Conservation (phyloP, 2,888 invertebrate species). For the Leptura quadrifasciata region DNA sequence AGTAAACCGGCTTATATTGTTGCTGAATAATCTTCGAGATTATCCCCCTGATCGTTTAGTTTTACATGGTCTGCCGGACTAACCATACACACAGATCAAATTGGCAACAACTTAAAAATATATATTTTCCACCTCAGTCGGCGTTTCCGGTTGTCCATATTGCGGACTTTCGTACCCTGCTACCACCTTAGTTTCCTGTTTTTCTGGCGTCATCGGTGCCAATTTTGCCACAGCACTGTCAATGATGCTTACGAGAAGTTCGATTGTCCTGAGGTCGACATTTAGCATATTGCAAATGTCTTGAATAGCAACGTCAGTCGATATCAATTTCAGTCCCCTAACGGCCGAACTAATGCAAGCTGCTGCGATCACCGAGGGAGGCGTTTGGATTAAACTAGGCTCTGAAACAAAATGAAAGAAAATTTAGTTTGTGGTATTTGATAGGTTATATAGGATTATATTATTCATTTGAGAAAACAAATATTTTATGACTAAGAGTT, state of each 20-base stretch:
- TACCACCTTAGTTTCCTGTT: slow-evolving; percentile 46
- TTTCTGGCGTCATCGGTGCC: slow-evolving; percentile 61
- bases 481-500: too few relatives aligned
- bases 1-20: background rate
- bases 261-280: slow-evolving; percentile 75
- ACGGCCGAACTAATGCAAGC: slow-evolving; percentile 83
- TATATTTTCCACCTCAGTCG: slow-evolving; percentile 72
- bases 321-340: slow-evolving; percentile 77
- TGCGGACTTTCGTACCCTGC: slow-evolving; percentile 67
- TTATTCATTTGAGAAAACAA: too few relatives aligned
- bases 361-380: slow-evolving; percentile 83
- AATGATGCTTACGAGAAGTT: slow-evolving; percentile 77
- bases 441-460: too few relatives aligned
- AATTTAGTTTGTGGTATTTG: background rate
- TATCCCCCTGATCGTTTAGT: too few relatives aligned
- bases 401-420: slow-evolving; percentile 75
- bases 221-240: slow-evolving; percentile 77
- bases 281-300: slow-evolving; percentile 74
- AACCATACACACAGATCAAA: slow-evolving; percentile 2
- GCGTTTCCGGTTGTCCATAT: slow-evolving; percentile 72
- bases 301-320: slow-evolving; percentile 67
- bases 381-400: slow-evolving; percentile 82
- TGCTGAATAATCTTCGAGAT: too few relatives aligned
- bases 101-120: slow-evolving; percentile 66
- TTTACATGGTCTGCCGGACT: background rate